Evolutionary conservation across 2,888 invertebrate genomes (phyloP), one percentile per base, ranked within the genome.

Genomic region (Pristionchus exspectatus): DNA sequence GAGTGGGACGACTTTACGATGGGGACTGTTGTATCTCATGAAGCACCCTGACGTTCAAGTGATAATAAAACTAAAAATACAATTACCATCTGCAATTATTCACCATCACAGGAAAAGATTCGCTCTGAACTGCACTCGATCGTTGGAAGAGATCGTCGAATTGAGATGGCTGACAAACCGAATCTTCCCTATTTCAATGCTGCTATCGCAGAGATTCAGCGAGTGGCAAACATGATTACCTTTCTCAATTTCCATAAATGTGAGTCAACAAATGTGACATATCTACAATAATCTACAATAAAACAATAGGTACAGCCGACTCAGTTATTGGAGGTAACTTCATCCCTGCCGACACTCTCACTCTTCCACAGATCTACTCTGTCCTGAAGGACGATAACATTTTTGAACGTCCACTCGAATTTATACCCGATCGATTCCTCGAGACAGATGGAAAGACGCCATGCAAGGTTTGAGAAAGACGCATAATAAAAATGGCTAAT

Each of bases 381-480:
- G 90, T 93, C 21, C 27, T 91, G 56, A 77, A 54, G 27, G 89
- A 91, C 38, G 92, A 92, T 16, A 59, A 84, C 1, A 90, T 90
- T 0, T 93, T 92, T 83, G 83, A 90, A 1, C 90, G 90, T 4
- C 90, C 91, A 7, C 44, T 90, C 0, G 77, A 84, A n/a, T 93
- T 93, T 88, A 86, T 90, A 5, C 93, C 93, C 16, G 91, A 91
- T 12, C 56, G 92, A 77, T 93, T 92, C 84, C 89, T 93, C 0
- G 56, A 86, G 16, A 87, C 72, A 0, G 93, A 92, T 72, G 91
- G 91, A 30, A 90, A 90, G 69, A 91, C 92, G 1, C 54, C 89
- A 2, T 90, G 91, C 30, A 92, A 92, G 90, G 92, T 92, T 69
- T 12, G 24, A n/a, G n/a, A n/a, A n/a, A n/a, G n/a, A n/a, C n/a